These are phyloP conservation scores for Eristalinus sepulchralis DNA, from an alignment of 2,888 invertebrate species.

Conservation along the genomic window DNA sequence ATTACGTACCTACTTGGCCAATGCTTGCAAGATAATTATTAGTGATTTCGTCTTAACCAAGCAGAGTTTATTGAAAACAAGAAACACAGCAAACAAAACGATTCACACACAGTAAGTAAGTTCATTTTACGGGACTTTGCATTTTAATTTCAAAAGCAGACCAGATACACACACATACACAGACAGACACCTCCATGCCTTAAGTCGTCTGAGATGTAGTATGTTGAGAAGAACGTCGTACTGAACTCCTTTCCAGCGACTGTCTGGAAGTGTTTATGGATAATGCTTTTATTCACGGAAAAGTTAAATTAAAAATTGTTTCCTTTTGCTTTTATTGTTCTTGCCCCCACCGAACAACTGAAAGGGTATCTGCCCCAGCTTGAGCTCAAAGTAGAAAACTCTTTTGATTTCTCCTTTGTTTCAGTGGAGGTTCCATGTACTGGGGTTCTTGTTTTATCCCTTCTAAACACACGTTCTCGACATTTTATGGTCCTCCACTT, in stretches of 20 bases:
- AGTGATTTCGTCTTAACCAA: too few relatives aligned
- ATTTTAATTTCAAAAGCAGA: neutral
- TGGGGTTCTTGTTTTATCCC: constrained; percentile 33
- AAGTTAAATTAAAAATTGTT: constrained; percentile 71
- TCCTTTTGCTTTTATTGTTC: constrained; percentile 52
- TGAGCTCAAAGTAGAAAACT: constrained; percentile 44
- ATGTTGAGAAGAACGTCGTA: neutral
- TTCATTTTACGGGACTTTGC: neutral
- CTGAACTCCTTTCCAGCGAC: neutral
- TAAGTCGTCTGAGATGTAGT: neutral
- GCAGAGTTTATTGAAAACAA: too few relatives aligned
- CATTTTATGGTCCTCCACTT: neutral
- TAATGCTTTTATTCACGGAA: constrained; percentile 67
- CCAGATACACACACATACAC: neutral
- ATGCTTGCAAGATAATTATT: too few relatives aligned
- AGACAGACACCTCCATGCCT: neutral
- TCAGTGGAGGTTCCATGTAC: constrained; percentile 28
- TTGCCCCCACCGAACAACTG: constrained; percentile 14
- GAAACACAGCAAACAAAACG: neutral
- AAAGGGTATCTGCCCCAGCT: constrained; percentile 18
- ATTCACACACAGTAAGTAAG: neutral
- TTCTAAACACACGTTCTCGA: constrained; percentile 41
- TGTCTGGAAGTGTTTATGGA: constrained; percentile 66
- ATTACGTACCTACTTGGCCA: too few relatives aligned
- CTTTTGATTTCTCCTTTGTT: constrained; percentile 35